phyloP scores from a whole-genome alignment of 1,140 invertebrate genomes.

The Drosophila bifasciata region DNA sequence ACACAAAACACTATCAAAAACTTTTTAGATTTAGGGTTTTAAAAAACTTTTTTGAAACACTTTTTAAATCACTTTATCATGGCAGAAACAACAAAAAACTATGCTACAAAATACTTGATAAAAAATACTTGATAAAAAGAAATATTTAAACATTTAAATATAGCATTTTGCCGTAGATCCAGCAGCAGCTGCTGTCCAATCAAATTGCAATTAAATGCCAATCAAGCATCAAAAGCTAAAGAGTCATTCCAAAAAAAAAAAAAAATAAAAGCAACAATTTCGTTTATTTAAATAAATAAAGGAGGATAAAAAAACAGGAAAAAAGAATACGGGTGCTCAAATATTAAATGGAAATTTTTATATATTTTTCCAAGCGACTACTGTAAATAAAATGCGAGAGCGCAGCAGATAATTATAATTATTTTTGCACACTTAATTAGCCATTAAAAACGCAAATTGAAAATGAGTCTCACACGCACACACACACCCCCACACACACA shows the following conservation, averaged over 20 bases:
- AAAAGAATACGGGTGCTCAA: conserved; percentile 8
- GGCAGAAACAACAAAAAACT: conserved; percentile 6
- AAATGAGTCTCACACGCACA: conserved; percentile 38
- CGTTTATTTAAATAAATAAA: conserved; percentile 27
- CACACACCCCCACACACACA: conserved; percentile 4
- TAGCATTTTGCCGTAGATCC: conserved; percentile 1
- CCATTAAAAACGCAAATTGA: conserved; percentile 79
- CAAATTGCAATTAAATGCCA: conserved; percentile 76
- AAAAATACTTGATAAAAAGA: conserved; percentile 15
- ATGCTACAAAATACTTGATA: conserved; percentile 6
- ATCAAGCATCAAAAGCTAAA: conserved; percentile 72
- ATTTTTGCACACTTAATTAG: conserved; percentile 81
- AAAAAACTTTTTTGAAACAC: conserved; percentile 9
- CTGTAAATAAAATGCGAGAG: conserved; percentile 49
- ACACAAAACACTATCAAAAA: too few species aligned
- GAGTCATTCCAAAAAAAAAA: conserved; percentile 48
- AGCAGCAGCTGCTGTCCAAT: conserved; percentile 48
- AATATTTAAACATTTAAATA: conserved; percentile 7
- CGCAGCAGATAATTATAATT: conserved; percentile 75
- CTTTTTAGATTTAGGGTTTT: too few species aligned
- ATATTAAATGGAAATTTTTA: conserved; percentile 50
- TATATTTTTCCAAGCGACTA: conserved; percentile 50
- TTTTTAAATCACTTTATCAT: conserved; percentile 21
- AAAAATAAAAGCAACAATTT: conserved; percentile 42
- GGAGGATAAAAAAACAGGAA: too few species aligned